phyloP scores from a whole-genome alignment of 2,113 vertebrate genomes.

The Upupa epops region DNA sequence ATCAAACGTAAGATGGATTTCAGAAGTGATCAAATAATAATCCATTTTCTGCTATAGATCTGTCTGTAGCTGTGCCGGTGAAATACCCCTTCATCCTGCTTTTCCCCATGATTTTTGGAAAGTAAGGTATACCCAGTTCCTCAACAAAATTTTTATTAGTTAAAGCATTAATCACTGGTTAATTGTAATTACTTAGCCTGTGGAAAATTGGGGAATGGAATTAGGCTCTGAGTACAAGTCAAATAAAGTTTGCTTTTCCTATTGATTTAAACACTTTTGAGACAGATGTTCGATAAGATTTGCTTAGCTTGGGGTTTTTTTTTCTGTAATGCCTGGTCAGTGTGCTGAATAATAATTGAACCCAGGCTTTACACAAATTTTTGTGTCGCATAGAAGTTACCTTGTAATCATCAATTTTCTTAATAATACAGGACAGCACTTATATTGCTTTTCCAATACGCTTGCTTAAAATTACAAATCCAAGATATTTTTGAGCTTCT shows the following conservation, averaged over 20 bases:
- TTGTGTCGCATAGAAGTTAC: constrained; percentile 24
- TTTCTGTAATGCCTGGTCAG: constrained; percentile 35
- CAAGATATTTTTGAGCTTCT: constrained; percentile 1
- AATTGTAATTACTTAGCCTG: constrained; percentile 77
- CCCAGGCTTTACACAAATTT: not conserved
- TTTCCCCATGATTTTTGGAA: not conserved
- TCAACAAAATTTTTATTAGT: constrained; percentile 62
- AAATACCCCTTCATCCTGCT: not conserved
- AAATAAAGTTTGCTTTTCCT: constrained; percentile 75
- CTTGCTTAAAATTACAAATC: not conserved
- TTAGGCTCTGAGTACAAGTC: constrained; percentile 75
- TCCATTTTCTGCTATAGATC: not conserved
- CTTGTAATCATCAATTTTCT: constrained; percentile 52
- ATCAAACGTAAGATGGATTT: not conserved
- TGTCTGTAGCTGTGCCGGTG: not conserved
- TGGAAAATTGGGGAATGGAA: constrained; percentile 73
- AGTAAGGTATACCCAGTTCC: not conserved
- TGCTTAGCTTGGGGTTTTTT: constrained; percentile 45
- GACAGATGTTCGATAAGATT: constrained; percentile 76
- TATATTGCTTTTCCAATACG: constrained; percentile 42
- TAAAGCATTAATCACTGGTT: constrained; percentile 75
- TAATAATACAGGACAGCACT: constrained; percentile 19
- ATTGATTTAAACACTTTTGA: constrained; percentile 77
- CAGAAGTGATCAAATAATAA: not conserved
- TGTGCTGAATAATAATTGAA: constrained; percentile 69